A percentile compares a stretch with the other conserved stretches of the same genome.
Evolutionary conservation across 2,888 invertebrate species (phyloP).

Genomic region (Galerucella pusilla): DNA sequence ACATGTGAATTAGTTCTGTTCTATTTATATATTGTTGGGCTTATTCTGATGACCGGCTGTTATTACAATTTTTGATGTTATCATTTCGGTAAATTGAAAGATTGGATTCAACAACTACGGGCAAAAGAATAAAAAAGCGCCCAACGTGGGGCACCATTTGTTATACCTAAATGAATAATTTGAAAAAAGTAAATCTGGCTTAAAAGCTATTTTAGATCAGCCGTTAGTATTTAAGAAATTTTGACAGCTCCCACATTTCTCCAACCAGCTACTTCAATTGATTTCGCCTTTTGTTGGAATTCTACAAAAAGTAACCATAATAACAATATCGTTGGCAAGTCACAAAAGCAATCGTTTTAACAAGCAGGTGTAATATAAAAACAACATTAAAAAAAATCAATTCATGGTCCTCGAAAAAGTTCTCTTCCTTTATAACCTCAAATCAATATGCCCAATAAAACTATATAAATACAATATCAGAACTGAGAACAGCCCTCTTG

Average conservation of each 20-base stretch:
- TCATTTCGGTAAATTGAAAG: no score
- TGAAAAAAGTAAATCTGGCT: no score
- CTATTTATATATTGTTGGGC: no score
- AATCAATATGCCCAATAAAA: constrained; percentile 65
- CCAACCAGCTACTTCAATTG: background rate
- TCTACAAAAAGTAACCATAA: background rate
- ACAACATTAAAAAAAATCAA: constrained; percentile 39
- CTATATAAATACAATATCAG: constrained; percentile 65
- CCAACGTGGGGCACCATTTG: no score
- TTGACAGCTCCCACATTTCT: background rate
- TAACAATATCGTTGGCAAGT: background rate
- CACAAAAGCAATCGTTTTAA: constrained; percentile 12
- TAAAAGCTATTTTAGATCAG: background rate
- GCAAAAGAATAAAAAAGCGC: no score
- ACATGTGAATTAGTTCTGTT: no score
- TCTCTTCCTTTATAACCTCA: constrained; percentile 48
- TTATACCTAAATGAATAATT: no score
- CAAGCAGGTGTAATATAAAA: constrained; percentile 30
- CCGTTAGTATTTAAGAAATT: no score
- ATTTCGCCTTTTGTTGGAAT: background rate
- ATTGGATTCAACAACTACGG: no score
- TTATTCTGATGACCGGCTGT: no score
- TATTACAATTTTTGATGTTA: no score
- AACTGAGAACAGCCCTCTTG: constrained; percentile 59
- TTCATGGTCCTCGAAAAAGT: constrained; percentile 52